Base-by-base conservation (phyloP, 2,888 invertebrate genomes). In the Ganaspis brasiliensis region DNA sequence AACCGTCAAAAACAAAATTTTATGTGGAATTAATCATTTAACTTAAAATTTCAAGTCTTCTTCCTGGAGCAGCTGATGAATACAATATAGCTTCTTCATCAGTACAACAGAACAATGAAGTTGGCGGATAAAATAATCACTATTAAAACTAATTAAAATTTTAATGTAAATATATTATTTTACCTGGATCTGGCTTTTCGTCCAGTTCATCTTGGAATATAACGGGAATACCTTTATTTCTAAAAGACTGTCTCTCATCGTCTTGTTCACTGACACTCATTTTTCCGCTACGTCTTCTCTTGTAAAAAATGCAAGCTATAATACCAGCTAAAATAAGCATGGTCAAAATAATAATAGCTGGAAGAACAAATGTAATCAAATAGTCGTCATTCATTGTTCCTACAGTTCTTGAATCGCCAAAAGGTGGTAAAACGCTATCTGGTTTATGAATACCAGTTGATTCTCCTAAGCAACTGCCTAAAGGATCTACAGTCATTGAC, bases 121-220 rank as follows among this genome's bases (percentile, higher is more conserved):
- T n/a, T n/a, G n/a, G n/a, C n/a, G n/a, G n/a, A n/a, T n/a, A n/a
- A n/a, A n/a, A n/a, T n/a, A n/a, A n/a, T n/a, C n/a, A n/a, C n/a
- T n/a, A n/a, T 57, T 21, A 57, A 57, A 57, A 10, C 4, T 49
- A 9, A 45, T 10, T n/a, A 19, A 61, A 71, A 49, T 49, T n/a
- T n/a, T n/a, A n/a, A n/a, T n/a, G n/a, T n/a, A n/a, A n/a, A n/a
- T n/a, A n/a, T n/a, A n/a, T n/a, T n/a, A n/a, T 21, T 75, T 80
- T 83, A 91, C 91, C 96, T 21, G 97, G 95, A 91, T 97, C 97
- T 0, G 96, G 97, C 86, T 98, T 96, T 88, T 98, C 98, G 85
- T 98, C 98, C 57, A 99, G 93, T 91, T 99, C 99, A 91, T 99
- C 98, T 92, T 97, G 97, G 92, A 99, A 98, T 88, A 99, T 99